These are phyloP conservation scores for Sipha flava DNA, from an alignment of 1,140 invertebrate genomes.

Conservation along the genomic window DNA sequence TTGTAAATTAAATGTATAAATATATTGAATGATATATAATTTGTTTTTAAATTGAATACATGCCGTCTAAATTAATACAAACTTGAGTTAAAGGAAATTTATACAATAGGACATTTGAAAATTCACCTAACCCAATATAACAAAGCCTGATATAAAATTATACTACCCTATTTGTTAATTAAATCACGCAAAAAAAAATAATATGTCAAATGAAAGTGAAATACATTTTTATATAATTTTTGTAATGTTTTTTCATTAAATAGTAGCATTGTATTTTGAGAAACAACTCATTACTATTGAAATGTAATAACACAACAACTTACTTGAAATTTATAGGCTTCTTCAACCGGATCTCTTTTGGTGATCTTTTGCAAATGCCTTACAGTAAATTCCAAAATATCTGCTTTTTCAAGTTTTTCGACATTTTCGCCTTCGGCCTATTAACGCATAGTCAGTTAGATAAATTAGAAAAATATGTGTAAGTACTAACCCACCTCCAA, in stretches of 20 bases:
- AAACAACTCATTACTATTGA: too few species aligned
- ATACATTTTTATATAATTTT: not conserved
- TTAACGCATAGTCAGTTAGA: slow-evolving; percentile 38
- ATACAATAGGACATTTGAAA: not conserved
- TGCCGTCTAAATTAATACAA: too few species aligned
- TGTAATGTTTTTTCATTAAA: not conserved
- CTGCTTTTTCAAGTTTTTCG: slow-evolving; percentile 63
- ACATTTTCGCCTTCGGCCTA: slow-evolving; percentile 48
- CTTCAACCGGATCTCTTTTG: slow-evolving; percentile 35
- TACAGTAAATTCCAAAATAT: slow-evolving; percentile 60
- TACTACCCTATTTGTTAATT: too few species aligned
- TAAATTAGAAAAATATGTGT: too few species aligned
- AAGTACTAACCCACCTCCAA: slow-evolving; percentile 43
- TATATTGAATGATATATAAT: too few species aligned
- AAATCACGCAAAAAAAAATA: not conserved
- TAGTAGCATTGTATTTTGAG: too few species aligned
- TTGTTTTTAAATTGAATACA: too few species aligned
- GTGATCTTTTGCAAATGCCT: slow-evolving; percentile 53
- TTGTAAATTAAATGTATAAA: too few species aligned
- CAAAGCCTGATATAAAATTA: too few species aligned
- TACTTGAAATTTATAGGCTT: slow-evolving; percentile 36
- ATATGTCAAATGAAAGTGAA: not conserved
- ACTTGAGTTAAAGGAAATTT: too few species aligned
- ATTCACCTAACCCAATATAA: not conserved
- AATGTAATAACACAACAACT: too few species aligned